Conservation (phyloP, 92 coral and sea anemone species). For the Metridium senile region DNA sequence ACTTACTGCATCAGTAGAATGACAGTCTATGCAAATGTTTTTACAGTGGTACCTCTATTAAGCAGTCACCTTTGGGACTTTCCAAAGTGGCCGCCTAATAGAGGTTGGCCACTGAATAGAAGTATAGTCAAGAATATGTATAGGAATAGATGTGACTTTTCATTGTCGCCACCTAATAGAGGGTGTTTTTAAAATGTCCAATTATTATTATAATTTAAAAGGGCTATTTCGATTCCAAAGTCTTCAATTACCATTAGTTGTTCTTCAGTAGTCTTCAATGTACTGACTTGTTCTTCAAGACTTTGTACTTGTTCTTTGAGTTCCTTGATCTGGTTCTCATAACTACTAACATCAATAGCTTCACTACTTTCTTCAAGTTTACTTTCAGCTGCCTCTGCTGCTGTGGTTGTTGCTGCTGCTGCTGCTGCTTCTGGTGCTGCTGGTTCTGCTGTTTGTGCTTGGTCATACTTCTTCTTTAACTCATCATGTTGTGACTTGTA, state of each 20-base stretch:
- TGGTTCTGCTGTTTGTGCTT: not conserved
- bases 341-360: conserved; percentile 36
- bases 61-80: too few species aligned
- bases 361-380: conserved; percentile 3
- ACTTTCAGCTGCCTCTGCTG: conserved; percentile 39
- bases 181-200: not conserved
- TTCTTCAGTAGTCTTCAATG: conserved; percentile 63
- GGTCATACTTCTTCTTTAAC: conserved; percentile 63
- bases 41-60: too few species aligned
- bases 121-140: too few species aligned
- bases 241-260: conserved; percentile 65
- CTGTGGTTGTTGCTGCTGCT: conserved; percentile 23
- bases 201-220: too few species aligned
- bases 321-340: conserved; percentile 71
- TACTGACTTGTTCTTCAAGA: conserved; percentile 72
- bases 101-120: too few species aligned
- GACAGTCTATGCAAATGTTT: too few species aligned
- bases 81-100: too few species aligned
- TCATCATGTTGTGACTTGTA: conserved; percentile 92
- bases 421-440: conserved; percentile 25
- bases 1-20: too few species aligned
- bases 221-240: not conserved
- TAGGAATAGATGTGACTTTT: too few species aligned
- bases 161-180: too few species aligned
- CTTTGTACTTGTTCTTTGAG: conserved; percentile 65